Percentiles rank a stretch among this genome's conserved stretches.
Evolutionary conservation across 64 coral and sea anemone genomes (phyloP).

Genomic region (Montipora sp.): DNA sequence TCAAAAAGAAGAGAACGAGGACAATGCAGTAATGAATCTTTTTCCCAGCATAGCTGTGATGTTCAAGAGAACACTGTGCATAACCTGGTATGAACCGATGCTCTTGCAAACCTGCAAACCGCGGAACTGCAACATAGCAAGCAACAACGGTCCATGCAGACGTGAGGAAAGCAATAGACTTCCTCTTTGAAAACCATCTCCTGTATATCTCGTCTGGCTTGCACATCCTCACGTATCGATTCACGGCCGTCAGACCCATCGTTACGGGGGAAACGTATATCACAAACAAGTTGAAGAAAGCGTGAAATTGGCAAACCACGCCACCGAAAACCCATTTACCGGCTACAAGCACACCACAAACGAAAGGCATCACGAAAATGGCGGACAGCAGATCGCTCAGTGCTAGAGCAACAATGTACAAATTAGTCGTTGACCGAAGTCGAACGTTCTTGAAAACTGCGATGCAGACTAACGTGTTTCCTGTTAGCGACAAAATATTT

Average conservation of each 20-base stretch:
- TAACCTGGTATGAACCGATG: background rate
- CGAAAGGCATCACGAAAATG: background rate
- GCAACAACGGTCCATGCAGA: background rate
- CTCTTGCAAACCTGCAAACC: background rate
- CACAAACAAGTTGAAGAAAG: background rate
- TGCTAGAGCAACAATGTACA: slow-evolving; percentile 9
- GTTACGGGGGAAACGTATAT: background rate
- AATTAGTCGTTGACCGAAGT: background rate
- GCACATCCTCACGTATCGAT: background rate
- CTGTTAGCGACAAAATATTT: background rate
- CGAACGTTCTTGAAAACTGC: background rate
- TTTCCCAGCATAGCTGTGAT: background rate
- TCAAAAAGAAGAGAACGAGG: background rate
- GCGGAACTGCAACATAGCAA: background rate
- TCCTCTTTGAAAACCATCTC: background rate
- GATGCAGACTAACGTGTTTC: slow-evolving; percentile 10
- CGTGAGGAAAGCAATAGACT: background rate
- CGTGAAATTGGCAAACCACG: background rate
- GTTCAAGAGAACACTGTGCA: background rate
- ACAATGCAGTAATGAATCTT: background rate
- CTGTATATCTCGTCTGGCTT: background rate
- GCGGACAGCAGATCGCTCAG: slow-evolving; percentile 7
- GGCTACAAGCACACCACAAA: background rate
- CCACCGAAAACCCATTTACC: background rate
- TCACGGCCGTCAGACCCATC: background rate